phyloP scores from a whole-genome alignment of 2,797 vertebrate genomes.

The Eulemur coronatus region DNA sequence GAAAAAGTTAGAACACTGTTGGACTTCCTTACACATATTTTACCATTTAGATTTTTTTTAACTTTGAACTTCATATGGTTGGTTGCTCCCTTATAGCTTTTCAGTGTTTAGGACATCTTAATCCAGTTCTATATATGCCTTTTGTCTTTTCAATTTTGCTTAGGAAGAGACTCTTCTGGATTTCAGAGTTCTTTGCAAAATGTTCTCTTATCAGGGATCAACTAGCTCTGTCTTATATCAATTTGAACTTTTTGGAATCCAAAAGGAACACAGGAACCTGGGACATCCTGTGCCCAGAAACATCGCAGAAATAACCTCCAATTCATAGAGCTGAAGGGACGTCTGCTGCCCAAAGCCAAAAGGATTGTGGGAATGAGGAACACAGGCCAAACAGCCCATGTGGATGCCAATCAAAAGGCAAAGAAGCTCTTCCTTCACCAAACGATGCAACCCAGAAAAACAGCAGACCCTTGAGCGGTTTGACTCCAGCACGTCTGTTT shows the following conservation, averaged over 20 bases:
- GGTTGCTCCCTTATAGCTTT: not conserved
- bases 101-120: not conserved
- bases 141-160: not conserved
- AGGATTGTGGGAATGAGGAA: not conserved
- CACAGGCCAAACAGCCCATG: not conserved
- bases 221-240: not conserved
- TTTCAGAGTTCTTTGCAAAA: not conserved
- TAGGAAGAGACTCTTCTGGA: not conserved
- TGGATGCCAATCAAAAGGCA: not conserved
- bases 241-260: not conserved
- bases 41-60: not conserved
- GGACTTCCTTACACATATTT: not conserved
- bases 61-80: not conserved
- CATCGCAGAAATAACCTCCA: not conserved
- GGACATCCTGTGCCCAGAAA: not conserved
- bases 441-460: not conserved
- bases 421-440: constrained; percentile 28
- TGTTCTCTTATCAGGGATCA: not conserved
- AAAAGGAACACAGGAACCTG: not conserved
- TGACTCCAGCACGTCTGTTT: constrained; percentile 60
- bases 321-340: not conserved
- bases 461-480: not conserved
- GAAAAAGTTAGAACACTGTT: not conserved
- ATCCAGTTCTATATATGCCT: not conserved
- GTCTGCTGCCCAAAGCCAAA: not conserved